Conservation (phyloP, 2,113 vertebrate species). For the Herpetotheres cachinnans region DNA sequence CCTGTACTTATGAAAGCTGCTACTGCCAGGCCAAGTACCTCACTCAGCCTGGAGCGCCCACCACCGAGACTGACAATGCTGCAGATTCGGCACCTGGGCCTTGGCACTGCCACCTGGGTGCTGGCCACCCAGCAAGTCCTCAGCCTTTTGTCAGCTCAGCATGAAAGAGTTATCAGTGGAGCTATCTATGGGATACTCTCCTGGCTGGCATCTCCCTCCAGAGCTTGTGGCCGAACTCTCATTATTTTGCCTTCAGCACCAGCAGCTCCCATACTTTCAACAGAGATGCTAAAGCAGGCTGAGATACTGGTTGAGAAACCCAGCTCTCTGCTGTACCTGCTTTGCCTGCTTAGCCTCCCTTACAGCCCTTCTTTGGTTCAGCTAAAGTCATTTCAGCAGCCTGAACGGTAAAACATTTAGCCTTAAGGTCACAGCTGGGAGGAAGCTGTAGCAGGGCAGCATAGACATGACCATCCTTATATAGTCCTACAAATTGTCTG, state of each 20-base stretch:
- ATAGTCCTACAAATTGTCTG: neutral
- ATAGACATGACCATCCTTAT: neutral
- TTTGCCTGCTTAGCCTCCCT: conserved; percentile 22
- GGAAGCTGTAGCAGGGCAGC: neutral
- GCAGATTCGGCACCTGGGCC: neutral
- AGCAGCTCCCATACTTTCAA: neutral
- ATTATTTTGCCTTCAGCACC: neutral
- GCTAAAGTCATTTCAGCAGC: neutral
- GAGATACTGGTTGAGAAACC: conserved; percentile 3
- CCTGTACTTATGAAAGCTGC: neutral
- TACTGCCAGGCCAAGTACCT: neutral
- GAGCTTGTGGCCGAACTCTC: neutral
- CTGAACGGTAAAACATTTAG: neutral
- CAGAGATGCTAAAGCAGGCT: neutral
- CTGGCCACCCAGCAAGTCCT: accelerated
- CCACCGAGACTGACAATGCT: accelerated
- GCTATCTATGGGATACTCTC: neutral
- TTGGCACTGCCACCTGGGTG: neutral
- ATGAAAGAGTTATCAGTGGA: neutral
- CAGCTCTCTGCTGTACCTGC: neutral
- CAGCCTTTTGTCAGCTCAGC: neutral
- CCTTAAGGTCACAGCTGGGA: neutral
- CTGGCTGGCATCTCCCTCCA: neutral
- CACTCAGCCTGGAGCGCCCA: neutral
- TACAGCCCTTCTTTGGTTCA: neutral